phyloP scores from a whole-genome alignment of 1,140 invertebrate genomes.

The Pseudobourletiella spinata region DNA sequence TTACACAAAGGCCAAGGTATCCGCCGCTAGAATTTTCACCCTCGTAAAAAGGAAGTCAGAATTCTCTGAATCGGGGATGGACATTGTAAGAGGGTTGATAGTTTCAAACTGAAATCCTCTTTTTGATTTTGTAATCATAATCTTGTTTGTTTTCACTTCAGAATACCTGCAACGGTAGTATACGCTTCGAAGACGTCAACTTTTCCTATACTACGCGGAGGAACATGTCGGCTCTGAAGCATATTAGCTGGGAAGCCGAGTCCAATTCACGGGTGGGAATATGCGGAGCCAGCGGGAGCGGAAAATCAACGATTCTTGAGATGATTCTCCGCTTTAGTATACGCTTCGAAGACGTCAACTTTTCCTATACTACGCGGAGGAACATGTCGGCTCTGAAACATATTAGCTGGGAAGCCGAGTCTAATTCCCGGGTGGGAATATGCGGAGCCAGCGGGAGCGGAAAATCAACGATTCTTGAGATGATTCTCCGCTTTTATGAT shows the following conservation, averaged over 20 bases:
- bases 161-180: not conserved
- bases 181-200: not conserved
- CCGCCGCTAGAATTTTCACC: slow-evolving; percentile 3
- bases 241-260: not conserved
- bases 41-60: slow-evolving; percentile 30
- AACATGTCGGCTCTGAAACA: not conserved
- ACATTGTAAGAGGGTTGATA: too few relatives aligned
- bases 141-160: too few relatives aligned
- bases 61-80: too few relatives aligned
- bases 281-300: slow-evolving; percentile 66
- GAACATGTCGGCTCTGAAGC: not conserved
- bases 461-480: slow-evolving; percentile 67
- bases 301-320: slow-evolving; percentile 70
- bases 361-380: not conserved
- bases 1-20: slow-evolving; percentile 37
- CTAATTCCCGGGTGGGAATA: not conserved
- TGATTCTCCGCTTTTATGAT: slow-evolving; percentile 75
- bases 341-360: not conserved
- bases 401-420: not conserved
- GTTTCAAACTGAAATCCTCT: too few relatives aligned
- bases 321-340: slow-evolving; percentile 68
- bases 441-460: slow-evolving; percentile 70
- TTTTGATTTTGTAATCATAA: too few relatives aligned
- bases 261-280: not conserved
- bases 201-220: not conserved